Evolutionary conservation across 2,888 invertebrate genomes (phyloP).

Genomic region (Rhagophthalmus giganteus): DNA sequence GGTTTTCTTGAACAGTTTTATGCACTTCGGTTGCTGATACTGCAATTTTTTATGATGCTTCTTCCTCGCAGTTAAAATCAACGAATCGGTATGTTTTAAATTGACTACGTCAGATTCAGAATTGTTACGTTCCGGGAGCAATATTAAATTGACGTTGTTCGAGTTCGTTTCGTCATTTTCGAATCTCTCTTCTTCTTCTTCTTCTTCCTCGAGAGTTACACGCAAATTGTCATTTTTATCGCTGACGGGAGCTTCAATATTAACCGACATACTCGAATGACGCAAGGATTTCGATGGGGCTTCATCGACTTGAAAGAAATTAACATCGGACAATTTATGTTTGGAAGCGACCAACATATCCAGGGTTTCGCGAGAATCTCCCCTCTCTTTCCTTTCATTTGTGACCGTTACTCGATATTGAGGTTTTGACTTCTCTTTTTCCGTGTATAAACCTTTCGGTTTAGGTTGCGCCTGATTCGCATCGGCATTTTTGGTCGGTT

Average conservation of each 20-base stretch:
- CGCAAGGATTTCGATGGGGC: no score
- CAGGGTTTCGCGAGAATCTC: slow-evolving; percentile 13
- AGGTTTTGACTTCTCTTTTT: slow-evolving; percentile 14
- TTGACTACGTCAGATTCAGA: slow-evolving; percentile 9
- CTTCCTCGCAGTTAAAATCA: slow-evolving; percentile 43
- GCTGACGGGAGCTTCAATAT: not conserved
- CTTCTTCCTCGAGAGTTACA: no score
- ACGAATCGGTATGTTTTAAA: slow-evolving; percentile 46
- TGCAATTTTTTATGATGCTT: slow-evolving; percentile 40
- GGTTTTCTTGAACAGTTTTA: slow-evolving; percentile 26
- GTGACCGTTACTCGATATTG: not conserved
- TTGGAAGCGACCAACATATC: not conserved
- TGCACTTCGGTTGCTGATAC: slow-evolving; percentile 45
- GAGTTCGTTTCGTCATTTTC: not conserved
- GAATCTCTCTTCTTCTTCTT: not conserved
- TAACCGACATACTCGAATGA: no score
- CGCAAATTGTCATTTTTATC: not conserved
- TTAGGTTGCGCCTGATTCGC: slow-evolving; percentile 1
- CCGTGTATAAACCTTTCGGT: slow-evolving; percentile 17
- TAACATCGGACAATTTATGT: no score
- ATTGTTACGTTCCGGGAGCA: not conserved
- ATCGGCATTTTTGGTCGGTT: slow-evolving; percentile 39
- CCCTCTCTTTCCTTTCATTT: slow-evolving; percentile 14
- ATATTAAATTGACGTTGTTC: not conserved
- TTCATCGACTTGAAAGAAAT: no score